A percentile compares a stretch with the other conserved stretches of the same genome.
Conservation (phyloP, 2,113 vertebrate genomes). For the Nothoprocta pentlandii region DNA sequence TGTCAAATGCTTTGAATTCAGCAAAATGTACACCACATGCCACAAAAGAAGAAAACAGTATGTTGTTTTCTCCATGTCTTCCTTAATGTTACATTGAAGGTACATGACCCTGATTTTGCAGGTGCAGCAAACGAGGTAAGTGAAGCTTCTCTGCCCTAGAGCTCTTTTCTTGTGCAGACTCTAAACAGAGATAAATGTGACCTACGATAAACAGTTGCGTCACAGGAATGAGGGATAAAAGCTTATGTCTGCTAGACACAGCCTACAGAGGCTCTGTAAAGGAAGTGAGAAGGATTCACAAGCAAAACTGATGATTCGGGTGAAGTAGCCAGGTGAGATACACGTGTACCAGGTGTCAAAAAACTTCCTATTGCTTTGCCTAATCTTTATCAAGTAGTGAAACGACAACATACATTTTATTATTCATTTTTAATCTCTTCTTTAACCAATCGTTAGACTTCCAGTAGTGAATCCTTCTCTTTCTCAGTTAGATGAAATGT, state of each 20-base stretch:
- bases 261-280: neutral
- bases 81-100: neutral
- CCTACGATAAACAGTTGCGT: neutral
- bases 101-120: neutral
- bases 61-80: neutral
- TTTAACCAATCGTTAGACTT: neutral
- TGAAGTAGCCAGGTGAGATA: neutral
- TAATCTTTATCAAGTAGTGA: neutral
- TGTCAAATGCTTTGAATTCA: constrained; percentile 71
- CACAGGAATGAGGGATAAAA: neutral
- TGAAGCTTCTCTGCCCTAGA: neutral
- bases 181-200: neutral
- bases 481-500: neutral
- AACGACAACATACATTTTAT: neutral
- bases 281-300: neutral
- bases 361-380: neutral
- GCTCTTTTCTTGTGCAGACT: neutral
- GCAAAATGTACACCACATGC: constrained; percentile 51
- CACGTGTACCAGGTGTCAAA: neutral
- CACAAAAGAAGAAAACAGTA: constrained; percentile 26
- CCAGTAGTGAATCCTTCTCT: neutral
- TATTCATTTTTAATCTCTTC: neutral
- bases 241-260: neutral
- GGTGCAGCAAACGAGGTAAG: neutral
- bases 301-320: neutral